phyloP scores from a whole-genome alignment of 2,113 vertebrate species.

The Naja naja region DNA sequence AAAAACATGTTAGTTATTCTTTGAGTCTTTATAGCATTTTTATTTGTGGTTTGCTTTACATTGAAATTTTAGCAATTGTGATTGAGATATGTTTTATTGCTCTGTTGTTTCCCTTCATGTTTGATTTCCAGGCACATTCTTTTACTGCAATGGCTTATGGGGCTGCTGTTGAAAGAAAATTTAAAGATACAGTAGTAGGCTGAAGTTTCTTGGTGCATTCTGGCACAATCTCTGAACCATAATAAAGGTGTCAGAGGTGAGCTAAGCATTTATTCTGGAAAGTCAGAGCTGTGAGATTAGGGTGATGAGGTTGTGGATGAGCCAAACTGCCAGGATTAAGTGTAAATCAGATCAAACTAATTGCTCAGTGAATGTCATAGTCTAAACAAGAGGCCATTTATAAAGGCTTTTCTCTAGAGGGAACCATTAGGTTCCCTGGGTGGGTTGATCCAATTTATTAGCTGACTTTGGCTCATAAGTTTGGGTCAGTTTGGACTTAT shows the following conservation, averaged over 20 bases:
- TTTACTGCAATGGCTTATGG: neutral
- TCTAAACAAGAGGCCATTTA: neutral
- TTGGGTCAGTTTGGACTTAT: neutral
- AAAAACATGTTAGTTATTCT: neutral
- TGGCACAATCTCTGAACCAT: neutral
- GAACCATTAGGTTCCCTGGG: neutral
- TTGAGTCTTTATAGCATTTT: neutral
- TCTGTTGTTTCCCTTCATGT: neutral
- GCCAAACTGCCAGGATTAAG: neutral
- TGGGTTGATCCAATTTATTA: neutral
- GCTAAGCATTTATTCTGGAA: neutral
- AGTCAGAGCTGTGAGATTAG: neutral
- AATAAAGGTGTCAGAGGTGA: neutral
- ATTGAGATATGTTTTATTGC: neutral
- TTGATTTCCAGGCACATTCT: neutral
- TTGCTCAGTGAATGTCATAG: neutral
- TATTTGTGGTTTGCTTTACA: neutral
- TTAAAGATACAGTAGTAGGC: neutral
- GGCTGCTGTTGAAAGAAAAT: neutral
- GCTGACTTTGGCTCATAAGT: neutral
- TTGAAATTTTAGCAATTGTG: neutral
- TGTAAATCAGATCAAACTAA: neutral
- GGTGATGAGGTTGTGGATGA: neutral
- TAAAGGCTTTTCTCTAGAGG: neutral
- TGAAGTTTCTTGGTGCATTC: neutral